Conservation (phyloP, 2,113 vertebrate species). For the Stegastes partitus region DNA sequence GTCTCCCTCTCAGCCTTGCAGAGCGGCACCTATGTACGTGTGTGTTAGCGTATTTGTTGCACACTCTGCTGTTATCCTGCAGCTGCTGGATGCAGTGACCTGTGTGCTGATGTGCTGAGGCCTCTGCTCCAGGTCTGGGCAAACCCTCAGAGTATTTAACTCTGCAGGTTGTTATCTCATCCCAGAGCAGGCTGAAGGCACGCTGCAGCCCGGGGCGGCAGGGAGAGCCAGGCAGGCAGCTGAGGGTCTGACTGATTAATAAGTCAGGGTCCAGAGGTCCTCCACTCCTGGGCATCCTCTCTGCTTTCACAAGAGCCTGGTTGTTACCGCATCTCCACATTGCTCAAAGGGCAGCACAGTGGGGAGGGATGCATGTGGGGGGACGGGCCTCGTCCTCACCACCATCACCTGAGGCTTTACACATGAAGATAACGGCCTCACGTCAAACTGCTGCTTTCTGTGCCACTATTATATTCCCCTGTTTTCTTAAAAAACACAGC, state of each 20-base stretch:
- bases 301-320: conserved; percentile 79
- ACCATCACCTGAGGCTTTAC: conserved; percentile 77
- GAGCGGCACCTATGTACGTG: background rate
- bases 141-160: conserved; percentile 49
- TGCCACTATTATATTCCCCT: conserved; percentile 60
- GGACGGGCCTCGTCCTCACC: conserved; percentile 36
- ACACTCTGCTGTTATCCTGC: conserved; percentile 30
- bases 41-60: conserved; percentile 1
- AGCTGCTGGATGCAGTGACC: conserved; percentile 53
- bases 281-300: conserved; percentile 81
- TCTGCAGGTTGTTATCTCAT: conserved; percentile 57
- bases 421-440: conserved; percentile 52
- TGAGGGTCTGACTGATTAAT: conserved; percentile 77
- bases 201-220: conserved; percentile 43
- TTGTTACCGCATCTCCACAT: conserved; percentile 75
- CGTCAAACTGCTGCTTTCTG: conserved; percentile 62
- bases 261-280: conserved; percentile 81
- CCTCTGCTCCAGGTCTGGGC: conserved; percentile 48
- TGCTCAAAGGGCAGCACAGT: conserved; percentile 51
- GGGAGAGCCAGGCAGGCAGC: conserved; percentile 38
- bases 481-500: conserved; percentile 69
- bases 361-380: conserved; percentile 26
- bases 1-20: conserved; percentile 19
- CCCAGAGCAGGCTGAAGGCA: conserved; percentile 56
- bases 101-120: conserved; percentile 52